Evolutionary conservation across 92 coral and sea anemone genomes (phyloP).

Genomic region (Montipora capitata): DNA sequence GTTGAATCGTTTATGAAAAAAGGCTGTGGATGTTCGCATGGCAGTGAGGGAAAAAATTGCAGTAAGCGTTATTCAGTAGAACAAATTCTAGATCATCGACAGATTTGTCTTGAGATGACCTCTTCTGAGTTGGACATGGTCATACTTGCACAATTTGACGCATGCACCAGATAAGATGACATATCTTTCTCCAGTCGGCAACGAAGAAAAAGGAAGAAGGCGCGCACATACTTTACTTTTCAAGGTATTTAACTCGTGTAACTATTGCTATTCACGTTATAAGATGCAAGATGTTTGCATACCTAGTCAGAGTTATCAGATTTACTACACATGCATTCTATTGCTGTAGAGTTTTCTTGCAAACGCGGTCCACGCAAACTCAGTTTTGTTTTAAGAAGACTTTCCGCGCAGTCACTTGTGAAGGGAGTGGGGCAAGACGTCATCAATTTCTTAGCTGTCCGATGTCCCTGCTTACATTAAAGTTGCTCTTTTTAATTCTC

Average conservation of each 20-base stretch:
- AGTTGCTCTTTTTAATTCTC: not conserved
- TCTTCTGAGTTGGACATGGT: conserved; percentile 42
- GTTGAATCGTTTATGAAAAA: conserved; percentile 13
- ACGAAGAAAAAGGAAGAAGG: conserved; percentile 16
- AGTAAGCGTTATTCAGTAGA: conserved; percentile 30
- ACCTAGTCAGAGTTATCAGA: too few species aligned
- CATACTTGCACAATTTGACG: conserved; percentile 26
- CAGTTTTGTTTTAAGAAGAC: not conserved
- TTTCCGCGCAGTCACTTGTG: not conserved
- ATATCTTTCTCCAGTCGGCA: conserved; percentile 4
- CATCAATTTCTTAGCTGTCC: too few species aligned
- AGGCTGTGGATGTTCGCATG: conserved; percentile 44
- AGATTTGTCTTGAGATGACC: conserved; percentile 33
- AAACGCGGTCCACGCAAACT: not conserved
- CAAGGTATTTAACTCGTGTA: conserved; percentile 16
- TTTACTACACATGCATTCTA: too few species aligned
- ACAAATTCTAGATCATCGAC: conserved; percentile 7
- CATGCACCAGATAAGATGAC: conserved; percentile 33
- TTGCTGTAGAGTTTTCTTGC: too few species aligned
- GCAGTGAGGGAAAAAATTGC: conserved; percentile 19
- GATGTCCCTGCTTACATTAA: not conserved
- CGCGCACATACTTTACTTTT: conserved; percentile 21
- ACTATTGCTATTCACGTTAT: too few species aligned
- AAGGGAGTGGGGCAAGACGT: too few species aligned
- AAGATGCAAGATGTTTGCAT: too few species aligned